These are phyloP conservation scores for Antechinus flavipes DNA, from an alignment of 2,113 vertebrate species.

Conservation along the genomic window DNA sequence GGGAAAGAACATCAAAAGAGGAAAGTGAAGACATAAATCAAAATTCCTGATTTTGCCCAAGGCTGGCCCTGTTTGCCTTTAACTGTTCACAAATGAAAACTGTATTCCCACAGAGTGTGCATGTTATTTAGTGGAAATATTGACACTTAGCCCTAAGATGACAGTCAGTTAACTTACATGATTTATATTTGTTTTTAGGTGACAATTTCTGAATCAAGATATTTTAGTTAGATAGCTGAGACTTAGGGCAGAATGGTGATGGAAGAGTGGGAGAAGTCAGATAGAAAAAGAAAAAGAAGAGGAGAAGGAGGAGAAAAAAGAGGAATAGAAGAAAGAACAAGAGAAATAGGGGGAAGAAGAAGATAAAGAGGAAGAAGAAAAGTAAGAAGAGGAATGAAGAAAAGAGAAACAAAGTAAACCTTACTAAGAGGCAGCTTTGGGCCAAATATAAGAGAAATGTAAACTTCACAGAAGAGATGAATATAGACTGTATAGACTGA, in stretches of 20 bases:
- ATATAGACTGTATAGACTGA: neutral
- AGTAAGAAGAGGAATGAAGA: neutral
- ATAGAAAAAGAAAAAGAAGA: neutral
- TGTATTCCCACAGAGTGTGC: neutral
- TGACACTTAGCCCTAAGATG: neutral
- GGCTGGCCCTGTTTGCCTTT: neutral
- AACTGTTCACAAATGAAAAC: neutral
- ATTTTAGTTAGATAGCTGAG: neutral
- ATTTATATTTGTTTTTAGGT: neutral
- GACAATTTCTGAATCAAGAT: neutral
- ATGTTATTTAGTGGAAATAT: neutral
- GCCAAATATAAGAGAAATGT: neutral
- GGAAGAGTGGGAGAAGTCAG: neutral
- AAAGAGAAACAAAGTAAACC: neutral
- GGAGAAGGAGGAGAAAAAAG: neutral
- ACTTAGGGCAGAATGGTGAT: neutral
- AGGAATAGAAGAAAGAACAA: neutral
- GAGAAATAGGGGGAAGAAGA: neutral
- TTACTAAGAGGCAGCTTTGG: neutral
- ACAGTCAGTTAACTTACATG: neutral
- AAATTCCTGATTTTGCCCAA: neutral
- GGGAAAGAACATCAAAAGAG: neutral
- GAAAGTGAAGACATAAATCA: neutral
- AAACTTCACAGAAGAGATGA: neutral
- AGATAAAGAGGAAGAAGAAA: neutral